Percentiles rank a stretch among this genome's conserved stretches.
Conservation (phyloP, 2,888 invertebrate species). For the Gymnoscelis rufifasciata region DNA sequence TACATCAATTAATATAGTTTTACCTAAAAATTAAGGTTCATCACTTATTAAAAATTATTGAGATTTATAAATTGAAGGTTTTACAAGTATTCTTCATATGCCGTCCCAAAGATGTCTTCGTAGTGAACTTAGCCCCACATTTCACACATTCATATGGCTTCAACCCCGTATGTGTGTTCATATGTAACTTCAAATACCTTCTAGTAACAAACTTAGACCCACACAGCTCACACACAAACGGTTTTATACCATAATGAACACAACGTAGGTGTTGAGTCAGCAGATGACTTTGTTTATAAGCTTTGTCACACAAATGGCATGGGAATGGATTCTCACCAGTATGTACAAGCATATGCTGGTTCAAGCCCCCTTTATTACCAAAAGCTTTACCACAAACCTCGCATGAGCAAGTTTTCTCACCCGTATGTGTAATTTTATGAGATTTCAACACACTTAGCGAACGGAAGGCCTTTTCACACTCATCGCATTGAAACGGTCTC, state of each 20-base stretch:
- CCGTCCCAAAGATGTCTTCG: not conserved
- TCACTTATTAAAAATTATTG: no score
- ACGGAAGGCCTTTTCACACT: not conserved
- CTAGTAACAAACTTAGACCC: not conserved
- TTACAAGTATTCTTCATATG: conserved; percentile 4
- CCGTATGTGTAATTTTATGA: conserved; percentile 1
- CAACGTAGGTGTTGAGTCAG: not conserved
- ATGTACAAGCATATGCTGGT: conserved; percentile 1
- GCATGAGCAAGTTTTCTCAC: conserved; percentile 1
- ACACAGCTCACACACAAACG: not conserved
- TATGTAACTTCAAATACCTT: not conserved
- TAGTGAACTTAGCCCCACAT: not conserved
- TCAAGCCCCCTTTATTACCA: not conserved
- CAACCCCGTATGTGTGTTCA: not conserved
- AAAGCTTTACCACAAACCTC: conserved; percentile 3
- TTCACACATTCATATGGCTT: conserved; percentile 5
- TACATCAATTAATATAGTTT: not conserved
- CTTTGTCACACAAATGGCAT: no score
- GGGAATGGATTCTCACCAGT: not conserved
- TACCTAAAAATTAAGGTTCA: no score
- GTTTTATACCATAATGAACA: not conserved
- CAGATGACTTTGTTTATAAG: conserved; percentile 3
- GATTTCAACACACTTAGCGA: not conserved
- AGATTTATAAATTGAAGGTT: no score
- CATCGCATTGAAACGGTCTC: not conserved